These are phyloP conservation scores for Apoda limacodes DNA, from an alignment of 2,888 invertebrate genomes.

Conservation along the genomic window DNA sequence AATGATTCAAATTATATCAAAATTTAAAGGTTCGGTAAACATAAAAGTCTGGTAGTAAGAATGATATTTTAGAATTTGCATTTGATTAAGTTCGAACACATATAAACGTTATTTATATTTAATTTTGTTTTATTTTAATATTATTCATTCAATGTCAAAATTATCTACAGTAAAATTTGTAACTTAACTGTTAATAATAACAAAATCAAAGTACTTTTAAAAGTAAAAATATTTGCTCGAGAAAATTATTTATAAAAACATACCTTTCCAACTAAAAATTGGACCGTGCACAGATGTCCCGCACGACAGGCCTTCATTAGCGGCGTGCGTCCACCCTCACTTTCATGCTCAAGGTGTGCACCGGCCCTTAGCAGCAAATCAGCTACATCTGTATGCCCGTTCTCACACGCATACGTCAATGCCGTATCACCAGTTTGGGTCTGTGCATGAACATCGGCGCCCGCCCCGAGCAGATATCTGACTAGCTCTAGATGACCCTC, in stretches of 20 bases:
- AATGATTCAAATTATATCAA: not conserved
- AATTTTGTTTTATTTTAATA: no score
- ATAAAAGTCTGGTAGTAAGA: no score
- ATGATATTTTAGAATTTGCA: no score
- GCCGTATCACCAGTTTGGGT: slow-evolving; percentile 97
- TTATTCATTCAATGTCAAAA: no score
- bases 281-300: slow-evolving; percentile 95
- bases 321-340: slow-evolving; percentile 96
- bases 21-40: no score
- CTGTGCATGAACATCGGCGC: slow-evolving; percentile 92
- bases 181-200: no score
- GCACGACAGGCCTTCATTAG: slow-evolving; percentile 98
- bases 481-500: slow-evolving; percentile 97
- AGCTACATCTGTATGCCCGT: slow-evolving; percentile 97
- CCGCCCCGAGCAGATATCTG: slow-evolving; percentile 81
- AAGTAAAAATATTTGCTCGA: no score
- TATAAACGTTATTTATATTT: no score
- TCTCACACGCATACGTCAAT: slow-evolving; percentile 97
- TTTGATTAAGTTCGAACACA: no score
- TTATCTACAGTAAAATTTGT: no score
- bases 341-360: slow-evolving; percentile 94
- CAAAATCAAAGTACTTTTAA: no score
- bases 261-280: slow-evolving; percentile 89
- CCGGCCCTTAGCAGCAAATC: slow-evolving; percentile 91
- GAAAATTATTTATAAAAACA: no score